These are phyloP conservation scores for Bufo bufo DNA, from an alignment of 2,113 vertebrate genomes.

Conservation along the genomic window DNA sequence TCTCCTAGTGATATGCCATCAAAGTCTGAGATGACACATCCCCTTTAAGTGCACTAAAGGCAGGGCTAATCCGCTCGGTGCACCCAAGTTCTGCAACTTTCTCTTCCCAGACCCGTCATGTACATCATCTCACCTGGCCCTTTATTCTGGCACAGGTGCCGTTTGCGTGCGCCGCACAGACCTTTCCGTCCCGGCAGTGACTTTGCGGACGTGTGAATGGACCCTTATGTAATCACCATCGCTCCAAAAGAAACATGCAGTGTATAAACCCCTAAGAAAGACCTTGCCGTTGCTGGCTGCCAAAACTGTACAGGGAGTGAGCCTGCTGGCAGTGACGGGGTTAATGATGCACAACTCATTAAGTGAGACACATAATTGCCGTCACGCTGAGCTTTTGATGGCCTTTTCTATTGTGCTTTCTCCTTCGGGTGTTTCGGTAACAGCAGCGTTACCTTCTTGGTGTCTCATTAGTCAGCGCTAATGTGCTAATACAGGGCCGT, in stretches of 20 bases:
- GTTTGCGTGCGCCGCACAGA: too few species aligned
- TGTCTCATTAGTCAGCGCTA: constrained; percentile 2
- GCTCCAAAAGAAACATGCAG: neutral
- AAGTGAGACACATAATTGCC: constrained; percentile 19
- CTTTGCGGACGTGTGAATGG: too few species aligned
- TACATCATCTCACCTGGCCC: too few species aligned
- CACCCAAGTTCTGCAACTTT: too few species aligned
- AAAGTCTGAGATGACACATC: too few species aligned
- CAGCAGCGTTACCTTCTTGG: neutral
- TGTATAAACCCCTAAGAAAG: neutral
- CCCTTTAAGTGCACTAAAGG: too few species aligned
- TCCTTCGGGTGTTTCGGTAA: constrained; percentile 16
- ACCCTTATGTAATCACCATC: neutral
- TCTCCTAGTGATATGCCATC: too few species aligned
- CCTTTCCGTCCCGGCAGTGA: too few species aligned
- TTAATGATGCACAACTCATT: constrained; percentile 36
- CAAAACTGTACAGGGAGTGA: neutral
- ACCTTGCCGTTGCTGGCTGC: too few species aligned
- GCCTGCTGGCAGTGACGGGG: neutral
- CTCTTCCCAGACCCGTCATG: too few species aligned
- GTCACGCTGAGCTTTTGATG: constrained; percentile 10
- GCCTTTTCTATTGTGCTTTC: neutral
- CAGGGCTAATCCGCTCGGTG: too few species aligned
- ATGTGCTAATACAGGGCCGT: neutral
- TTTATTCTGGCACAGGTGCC: too few species aligned